Evolutionary conservation across 2,113 vertebrate genomes (phyloP), one percentile per base, ranked within the genome.

Genomic region (Salvelinus sp.): DNA sequence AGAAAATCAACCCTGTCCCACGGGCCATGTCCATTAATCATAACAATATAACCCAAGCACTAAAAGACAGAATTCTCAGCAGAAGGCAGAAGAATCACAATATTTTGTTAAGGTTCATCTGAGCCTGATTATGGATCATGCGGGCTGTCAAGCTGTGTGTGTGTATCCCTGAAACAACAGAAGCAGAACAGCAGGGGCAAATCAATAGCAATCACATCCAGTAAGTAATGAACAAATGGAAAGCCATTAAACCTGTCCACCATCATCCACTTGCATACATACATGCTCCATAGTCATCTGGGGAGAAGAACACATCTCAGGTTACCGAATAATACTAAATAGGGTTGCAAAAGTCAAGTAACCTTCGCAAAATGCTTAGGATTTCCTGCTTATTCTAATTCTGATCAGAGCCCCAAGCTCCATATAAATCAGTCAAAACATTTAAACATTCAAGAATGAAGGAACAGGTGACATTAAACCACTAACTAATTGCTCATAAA

Each of bases 121-220:
- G 50, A 1, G 16, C 50, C 50, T 54, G 50, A 58, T 13, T 2
- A 30, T 25, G 74, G 4, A 79, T 72, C 28, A 63, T 63, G 22
- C 5, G 69, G 48, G 44, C 0, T 72, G 65, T 66, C 25, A 38
- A 16, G 67, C 12, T 70, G 38, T 38, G 38, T 38, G 33, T 33
- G 27, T 33, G 5, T 13, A 54, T 16, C 62, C 28, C 18, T 70
- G 10, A 76, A 75, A 79, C 38, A 47, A 69, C 50, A 57, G 50
- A 16, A 57, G 78, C 33, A 38, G 33, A 68, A 2, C 27, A 18
- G 27, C 3, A 44, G 67, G 18, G 27, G 16, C 28, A 60, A 74
- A 87, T 88, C 87, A 78, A 85, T 87, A 86, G 76, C 77, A 85
- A 88, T 89, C 76, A 71, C 14, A 2, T 71, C 38, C 50, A 57